Conservation (phyloP, 2,113 vertebrate genomes). For the Hippopotamus amphibius region DNA sequence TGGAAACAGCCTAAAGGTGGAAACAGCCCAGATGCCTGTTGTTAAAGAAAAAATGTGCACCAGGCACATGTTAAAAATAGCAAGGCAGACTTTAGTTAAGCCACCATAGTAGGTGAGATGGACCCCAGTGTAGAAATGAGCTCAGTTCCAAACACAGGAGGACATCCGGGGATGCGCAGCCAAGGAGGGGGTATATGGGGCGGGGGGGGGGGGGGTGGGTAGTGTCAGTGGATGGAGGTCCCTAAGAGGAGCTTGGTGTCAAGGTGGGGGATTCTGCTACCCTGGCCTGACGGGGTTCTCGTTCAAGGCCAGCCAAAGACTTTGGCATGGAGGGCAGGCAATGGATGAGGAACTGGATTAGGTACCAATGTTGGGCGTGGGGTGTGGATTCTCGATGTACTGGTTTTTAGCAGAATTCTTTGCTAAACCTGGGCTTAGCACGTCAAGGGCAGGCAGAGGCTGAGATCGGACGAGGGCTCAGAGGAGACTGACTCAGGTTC, state of each 20-base stretch:
- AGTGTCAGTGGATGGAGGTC: neutral
- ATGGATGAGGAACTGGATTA: neutral
- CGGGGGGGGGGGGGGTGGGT: too few species aligned
- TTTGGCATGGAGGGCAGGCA: neutral
- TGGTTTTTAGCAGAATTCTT: neutral
- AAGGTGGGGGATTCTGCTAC: neutral
- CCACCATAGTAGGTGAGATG: too few species aligned
- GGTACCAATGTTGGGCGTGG: neutral
- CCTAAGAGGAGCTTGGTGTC: neutral
- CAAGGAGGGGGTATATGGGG: too few species aligned
- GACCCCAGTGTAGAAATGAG: accelerated
- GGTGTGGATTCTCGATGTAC: neutral
- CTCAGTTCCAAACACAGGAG: neutral
- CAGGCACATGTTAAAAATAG: accelerated
- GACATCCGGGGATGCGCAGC: accelerated
- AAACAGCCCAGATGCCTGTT: neutral
- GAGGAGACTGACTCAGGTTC: too few species aligned
- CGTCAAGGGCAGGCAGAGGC: neutral
- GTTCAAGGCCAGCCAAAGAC: neutral
- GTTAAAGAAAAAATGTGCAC: accelerated
- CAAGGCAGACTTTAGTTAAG: neutral
- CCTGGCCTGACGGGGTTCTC: neutral
- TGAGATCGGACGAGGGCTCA: neutral
- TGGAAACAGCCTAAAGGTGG: neutral
- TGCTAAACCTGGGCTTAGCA: neutral